Percentiles rank a stretch among this genome's conserved stretches.
These are phyloP conservation scores for Lasioglossum oenotherae DNA, from an alignment of 2,888 invertebrate species.

Conservation along the genomic window DNA sequence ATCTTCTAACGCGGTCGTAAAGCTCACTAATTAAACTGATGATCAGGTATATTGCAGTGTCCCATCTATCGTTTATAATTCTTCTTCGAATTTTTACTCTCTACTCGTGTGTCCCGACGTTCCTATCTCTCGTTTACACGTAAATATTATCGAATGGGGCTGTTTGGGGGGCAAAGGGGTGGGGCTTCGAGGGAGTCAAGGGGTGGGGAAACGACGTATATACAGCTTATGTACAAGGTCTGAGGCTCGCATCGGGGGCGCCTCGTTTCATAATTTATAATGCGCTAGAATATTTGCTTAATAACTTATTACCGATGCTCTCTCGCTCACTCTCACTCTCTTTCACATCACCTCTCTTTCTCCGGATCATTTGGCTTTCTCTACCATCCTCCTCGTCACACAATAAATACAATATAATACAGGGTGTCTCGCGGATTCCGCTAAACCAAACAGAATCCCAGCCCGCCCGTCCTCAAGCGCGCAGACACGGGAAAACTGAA, in stretches of 20 bases:
- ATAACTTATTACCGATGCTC: constrained; percentile 80
- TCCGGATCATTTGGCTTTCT: constrained; percentile 53
- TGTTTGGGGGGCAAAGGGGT: not conserved
- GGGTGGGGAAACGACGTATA: constrained; percentile 50
- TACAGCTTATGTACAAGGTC: constrained; percentile 63
- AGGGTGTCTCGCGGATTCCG: constrained; percentile 51
- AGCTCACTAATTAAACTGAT: constrained; percentile 82
- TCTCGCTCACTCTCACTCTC: constrained; percentile 25
- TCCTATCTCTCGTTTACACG: constrained; percentile 63
- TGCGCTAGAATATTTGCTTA: constrained; percentile 72
- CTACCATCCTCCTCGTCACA: constrained; percentile 28
- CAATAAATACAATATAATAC: constrained; percentile 84
- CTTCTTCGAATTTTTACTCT: constrained; percentile 35
- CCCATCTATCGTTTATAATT: constrained; percentile 77
- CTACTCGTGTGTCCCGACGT: constrained; percentile 71
- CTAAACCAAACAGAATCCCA: constrained; percentile 12
- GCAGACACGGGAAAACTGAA: not conserved
- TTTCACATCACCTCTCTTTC: constrained; percentile 21
- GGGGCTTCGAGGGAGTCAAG: not conserved
- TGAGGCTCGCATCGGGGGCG: constrained; percentile 15
- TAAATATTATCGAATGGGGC: constrained; percentile 52
- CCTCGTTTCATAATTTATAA: constrained; percentile 72
- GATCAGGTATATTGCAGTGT: constrained; percentile 84
- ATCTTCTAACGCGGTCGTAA: constrained; percentile 78
- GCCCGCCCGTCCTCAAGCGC: not conserved